phyloP scores from a whole-genome alignment of 2,888 invertebrate genomes.

The Glaucopsyche alexis region DNA sequence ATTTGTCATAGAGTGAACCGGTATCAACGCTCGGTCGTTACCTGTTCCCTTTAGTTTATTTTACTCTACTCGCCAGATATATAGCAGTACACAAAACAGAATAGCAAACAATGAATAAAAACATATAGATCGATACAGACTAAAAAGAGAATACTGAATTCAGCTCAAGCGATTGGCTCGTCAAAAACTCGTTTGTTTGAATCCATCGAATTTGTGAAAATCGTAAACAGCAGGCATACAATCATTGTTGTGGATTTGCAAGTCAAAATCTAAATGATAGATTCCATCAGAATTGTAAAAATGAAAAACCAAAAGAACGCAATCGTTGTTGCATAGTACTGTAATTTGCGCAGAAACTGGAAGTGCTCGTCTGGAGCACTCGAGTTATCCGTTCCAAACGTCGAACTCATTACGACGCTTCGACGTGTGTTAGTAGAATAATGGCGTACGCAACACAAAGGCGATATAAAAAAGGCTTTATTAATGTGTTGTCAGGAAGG shows the following conservation, averaged over 20 bases:
- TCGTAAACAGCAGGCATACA: neutral
- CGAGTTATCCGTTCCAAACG: constrained; percentile 4
- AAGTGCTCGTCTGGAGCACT: neutral
- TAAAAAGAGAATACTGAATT: neutral
- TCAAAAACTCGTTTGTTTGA: constrained; percentile 9
- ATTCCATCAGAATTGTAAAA: neutral
- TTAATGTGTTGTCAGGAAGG: constrained; percentile 33
- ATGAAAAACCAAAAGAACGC: neutral
- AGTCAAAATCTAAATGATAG: neutral
- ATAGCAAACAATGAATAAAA: neutral
- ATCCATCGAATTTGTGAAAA: neutral
- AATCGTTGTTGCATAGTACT: neutral
- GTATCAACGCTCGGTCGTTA: neutral
- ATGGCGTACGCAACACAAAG: constrained; percentile 4
- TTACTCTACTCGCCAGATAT: too few species aligned
- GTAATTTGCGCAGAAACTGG: constrained; percentile 7
- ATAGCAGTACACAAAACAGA: neutral
- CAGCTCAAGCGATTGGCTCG: neutral
- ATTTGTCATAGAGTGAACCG: neutral
- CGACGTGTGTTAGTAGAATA: neutral
- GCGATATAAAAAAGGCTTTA: constrained; percentile 24
- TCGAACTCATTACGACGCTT: neutral
- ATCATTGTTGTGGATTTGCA: neutral
- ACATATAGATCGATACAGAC: neutral
- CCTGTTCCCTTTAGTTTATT: neutral